Evolutionary conservation across 2,888 invertebrate genomes (phyloP), one percentile per base, ranked within the genome.

Genomic region (Eupithecia centaureata): DNA sequence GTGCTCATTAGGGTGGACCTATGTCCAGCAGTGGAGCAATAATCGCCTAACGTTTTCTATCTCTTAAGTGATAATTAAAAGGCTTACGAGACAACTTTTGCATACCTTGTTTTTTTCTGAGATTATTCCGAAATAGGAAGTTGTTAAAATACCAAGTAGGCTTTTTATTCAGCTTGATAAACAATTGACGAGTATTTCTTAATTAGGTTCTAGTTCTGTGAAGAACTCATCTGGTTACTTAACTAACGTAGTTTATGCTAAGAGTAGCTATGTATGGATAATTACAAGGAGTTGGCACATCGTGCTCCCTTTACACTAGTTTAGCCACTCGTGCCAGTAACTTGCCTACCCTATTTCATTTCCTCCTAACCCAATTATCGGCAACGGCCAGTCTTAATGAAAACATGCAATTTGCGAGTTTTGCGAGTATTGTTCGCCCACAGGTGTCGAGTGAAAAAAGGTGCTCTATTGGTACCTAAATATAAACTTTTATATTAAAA

Each of bases 231-330:
- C 64, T 51, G 72, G 74, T 81, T 80, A 77, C 78, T 81, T 79
- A 80, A 83, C 78, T 47, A 47, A 47, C 47, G 2, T 47, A 47
- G 18, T 47, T 47, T 47, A 47, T 47, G 47, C 47, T 42, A 47
- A 47, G 47, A 22, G 47, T 47, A 47, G 18, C 47, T 47, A 47
- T 47, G 47, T 47, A 47, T 47, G 47, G 76, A 72, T 82, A 82
- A 83, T 83, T 83, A 78, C 47, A 73, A 74, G 76, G 79, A 79
- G 79, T 78, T 69, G 79, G 73, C 72, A 70, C 75, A 73, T 73
- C 73, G 69, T 78, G 82, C 80, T 70, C 18, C 73, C 78, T 82
- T 82, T 75, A 67, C 56, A 74, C 59, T 10, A 18, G 47, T 22
- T 47, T 47, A 22, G 47, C 12, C 4, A 12, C 22, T 47, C 22